Base-by-base conservation (phyloP, 2,888 invertebrate genomes). In the Octodonta nipae region DNA sequence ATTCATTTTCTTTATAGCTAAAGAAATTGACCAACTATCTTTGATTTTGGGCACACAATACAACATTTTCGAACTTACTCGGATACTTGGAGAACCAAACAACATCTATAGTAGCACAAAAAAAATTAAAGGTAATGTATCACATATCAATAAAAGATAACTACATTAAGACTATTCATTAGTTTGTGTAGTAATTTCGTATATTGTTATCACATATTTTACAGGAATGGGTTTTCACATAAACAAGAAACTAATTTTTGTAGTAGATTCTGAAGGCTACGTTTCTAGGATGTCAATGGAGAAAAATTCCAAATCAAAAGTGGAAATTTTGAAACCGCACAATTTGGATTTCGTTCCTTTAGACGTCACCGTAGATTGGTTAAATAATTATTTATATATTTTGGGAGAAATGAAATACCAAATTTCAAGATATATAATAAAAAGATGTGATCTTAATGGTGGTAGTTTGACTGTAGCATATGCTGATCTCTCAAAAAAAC, bases 361-460 rank as follows among this genome's bases (percentile, higher is more conserved):
- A 29, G 77, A 78, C 42, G 53, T 86, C 5, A 79, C 84, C 1
- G 73, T 89, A 1, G 93, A 93, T 59, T 93, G 92, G 92, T 63
- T 93, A 17, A 84, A 86, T 52, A 71, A 78, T 37, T 76, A 83
- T 35, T 65, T 92, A 2, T 92, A 88, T 50, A 71, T 92, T 33
- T 68, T 88, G 15, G 84, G 81, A 0, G 78, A 83, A 59, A 72
- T 77, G 5, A 40, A 41, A 33, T 34, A 54, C 57, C 32, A 64
- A 60, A 28, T 63, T 59, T 43, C 46, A 40, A 59, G 63, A 28
- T 86, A 83, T 78, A 74, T 81, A 57, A 80, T 91, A 36, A 71
- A 77, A 32, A 67, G 81, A 30, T 84, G 82, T 51, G 75, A 77
- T 51, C 68, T 87, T 22, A 75, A 80, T 50, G 85, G 86, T 0